Base-by-base conservation (phyloP, 2,888 invertebrate species). In the Pollenia labialis region DNA sequence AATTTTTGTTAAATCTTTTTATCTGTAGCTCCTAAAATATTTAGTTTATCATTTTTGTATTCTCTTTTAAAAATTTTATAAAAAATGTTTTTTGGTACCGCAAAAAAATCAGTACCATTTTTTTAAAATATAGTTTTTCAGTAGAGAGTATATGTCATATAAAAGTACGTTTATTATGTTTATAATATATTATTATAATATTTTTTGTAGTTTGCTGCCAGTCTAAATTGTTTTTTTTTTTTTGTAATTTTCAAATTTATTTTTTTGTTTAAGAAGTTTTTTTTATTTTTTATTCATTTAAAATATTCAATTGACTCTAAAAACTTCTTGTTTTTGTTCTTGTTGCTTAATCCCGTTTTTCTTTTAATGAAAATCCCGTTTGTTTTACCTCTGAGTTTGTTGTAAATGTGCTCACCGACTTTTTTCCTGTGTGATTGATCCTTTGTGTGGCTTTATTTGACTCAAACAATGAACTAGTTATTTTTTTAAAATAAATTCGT, bases 401-500 rank as follows among this genome's bases (percentile, higher is more conserved):
- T 74, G 58, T 68, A 74, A 60, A 74, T 80, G 74, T 50, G 79
- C 16, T 72, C 71, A 32, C 81, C 50, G 81, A 46, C 42, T 64
- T 48, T 40, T 32, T 72, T 72, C 54, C 44, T 75, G 60, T 80
- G 44, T 66, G 64, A 60, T 74, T 66, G 64, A 60, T 74, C 72
- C 62, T 80, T 71, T 66, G 23, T 75, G 80, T 80, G 84, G 85
- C 76, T 76, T 81, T 76, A 58, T 81, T 77, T 84, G 84, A 81
- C 87, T 84, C 87, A 87, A 87, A 87, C 87, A 87, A 81, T 87
- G 87, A 87, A 87, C 87, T 87, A 87, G 87, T 87, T 84, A 62
- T 68, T 72, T 79, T 82, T 79, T 81, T 72, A 81, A 84, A 88
- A 88, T 90, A 90, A 90, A 90, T 90, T 90, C 90, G 89, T 89